phyloP scores from a whole-genome alignment of 2,797 vertebrate genomes.

The Eleutherodactylus coqui region DNA sequence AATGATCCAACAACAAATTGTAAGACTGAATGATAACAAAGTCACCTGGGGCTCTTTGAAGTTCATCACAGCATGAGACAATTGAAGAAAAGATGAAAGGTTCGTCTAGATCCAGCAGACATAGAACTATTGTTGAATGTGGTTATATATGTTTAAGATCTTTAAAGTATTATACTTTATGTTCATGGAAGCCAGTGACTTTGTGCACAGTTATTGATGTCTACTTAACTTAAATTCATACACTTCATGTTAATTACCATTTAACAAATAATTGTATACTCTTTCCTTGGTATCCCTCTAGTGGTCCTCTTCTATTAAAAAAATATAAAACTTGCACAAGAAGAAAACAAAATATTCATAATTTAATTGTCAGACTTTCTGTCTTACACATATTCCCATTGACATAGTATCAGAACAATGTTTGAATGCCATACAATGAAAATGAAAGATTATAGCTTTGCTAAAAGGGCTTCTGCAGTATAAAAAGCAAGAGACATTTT shows the following conservation, averaged over 20 bases:
- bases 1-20: constrained; percentile 29
- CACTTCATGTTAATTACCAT: background rate
- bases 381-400: constrained; percentile 19
- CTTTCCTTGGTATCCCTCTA: background rate
- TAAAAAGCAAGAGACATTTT: constrained; percentile 39
- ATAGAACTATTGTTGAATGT: background rate
- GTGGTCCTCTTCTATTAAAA: background rate
- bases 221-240: background rate
- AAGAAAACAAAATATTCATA: background rate
- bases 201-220: constrained; percentile 6
- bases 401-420: constrained; percentile 19
- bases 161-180: background rate
- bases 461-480: constrained; percentile 39
- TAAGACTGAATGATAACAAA: constrained; percentile 9
- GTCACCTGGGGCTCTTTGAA: constrained; percentile 4
- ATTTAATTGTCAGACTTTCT: constrained; percentile 2
- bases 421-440: constrained; percentile 27
- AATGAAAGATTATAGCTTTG: constrained; percentile 49
- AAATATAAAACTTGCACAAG: background rate
- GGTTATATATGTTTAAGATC: background rate
- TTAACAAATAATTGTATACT: background rate
- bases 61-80: constrained; percentile 15
- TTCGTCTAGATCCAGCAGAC: background rate
- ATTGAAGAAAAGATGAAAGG: constrained; percentile 22
- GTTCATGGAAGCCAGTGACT: background rate